Evolutionary conservation across 2,797 vertebrate genomes (phyloP).

Genomic region (Eleutherodactylus coqui): DNA sequence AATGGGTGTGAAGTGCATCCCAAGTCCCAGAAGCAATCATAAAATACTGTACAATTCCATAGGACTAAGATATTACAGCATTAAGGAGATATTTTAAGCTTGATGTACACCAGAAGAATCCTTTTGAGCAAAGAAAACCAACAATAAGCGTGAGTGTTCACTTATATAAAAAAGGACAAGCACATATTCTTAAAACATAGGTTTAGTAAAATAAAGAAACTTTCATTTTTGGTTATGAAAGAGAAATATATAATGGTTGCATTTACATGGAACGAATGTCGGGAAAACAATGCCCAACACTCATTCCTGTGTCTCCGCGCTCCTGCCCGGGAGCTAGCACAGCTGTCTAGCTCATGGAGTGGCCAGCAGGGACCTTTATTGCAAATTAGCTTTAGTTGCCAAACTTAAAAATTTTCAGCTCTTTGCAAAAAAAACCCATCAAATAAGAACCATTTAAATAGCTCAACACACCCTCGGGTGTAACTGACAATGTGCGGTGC

Average conservation of each 20-base stretch:
- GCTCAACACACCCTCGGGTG: too few relatives aligned
- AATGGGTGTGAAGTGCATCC: constrained; percentile 32
- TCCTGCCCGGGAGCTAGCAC: too few relatives aligned
- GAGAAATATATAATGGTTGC: not conserved
- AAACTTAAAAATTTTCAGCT: too few relatives aligned
- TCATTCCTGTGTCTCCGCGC: too few relatives aligned
- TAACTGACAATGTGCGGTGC: too few relatives aligned
- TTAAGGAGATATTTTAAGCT: not conserved
- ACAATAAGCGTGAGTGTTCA: not conserved
- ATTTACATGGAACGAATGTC: too few relatives aligned
- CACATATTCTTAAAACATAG: not conserved
- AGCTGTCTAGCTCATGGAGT: too few relatives aligned
- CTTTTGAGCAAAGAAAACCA: not conserved
- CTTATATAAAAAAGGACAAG: not conserved
- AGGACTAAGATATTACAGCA: constrained; percentile 2
- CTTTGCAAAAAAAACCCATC: too few relatives aligned
- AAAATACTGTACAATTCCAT: constrained; percentile 32
- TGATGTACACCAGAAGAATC: not conserved
- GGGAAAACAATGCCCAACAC: too few relatives aligned
- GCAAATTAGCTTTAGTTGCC: too few relatives aligned
- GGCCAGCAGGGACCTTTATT: too few relatives aligned
- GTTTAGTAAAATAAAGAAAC: not conserved
- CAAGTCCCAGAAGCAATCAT: constrained; percentile 26
- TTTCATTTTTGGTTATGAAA: not conserved
- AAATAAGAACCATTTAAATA: too few relatives aligned